Percentiles rank a stretch among this genome's conserved stretches.
Conservation (phyloP, 2,113 vertebrate genomes). For the Vulpes lagopus region DNA sequence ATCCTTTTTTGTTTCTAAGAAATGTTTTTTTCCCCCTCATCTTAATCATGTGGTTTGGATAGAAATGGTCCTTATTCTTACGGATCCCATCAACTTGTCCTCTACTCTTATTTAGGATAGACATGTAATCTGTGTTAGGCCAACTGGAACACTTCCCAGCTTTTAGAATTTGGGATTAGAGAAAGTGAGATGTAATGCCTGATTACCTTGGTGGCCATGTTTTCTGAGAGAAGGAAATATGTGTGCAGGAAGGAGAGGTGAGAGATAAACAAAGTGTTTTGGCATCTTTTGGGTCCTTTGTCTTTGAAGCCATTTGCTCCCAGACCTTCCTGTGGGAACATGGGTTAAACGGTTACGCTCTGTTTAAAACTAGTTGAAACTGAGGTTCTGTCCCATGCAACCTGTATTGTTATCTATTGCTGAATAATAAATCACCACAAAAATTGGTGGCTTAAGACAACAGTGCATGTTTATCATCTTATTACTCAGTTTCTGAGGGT, state of each 20-base stretch:
- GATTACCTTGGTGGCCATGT: neutral
- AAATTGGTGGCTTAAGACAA: neutral
- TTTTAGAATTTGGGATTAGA: neutral
- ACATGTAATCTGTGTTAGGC: neutral
- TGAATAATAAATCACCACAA: neutral
- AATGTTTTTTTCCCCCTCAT: neutral
- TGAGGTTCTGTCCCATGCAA: neutral
- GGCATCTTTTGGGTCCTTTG: neutral
- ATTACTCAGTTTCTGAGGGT: neutral
- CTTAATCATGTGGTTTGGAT: neutral
- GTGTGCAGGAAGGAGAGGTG: neutral
- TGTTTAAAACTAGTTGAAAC: neutral
- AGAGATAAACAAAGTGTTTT: neutral
- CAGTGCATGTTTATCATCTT: neutral
- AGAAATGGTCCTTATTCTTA: neutral
- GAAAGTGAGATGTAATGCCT: neutral
- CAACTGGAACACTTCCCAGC: neutral
- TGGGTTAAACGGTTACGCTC: neutral
- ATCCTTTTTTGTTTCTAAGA: neutral
- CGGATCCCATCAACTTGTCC: neutral
- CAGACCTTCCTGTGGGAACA: neutral
- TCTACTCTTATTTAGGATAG: neutral
- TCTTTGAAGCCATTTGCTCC: neutral
- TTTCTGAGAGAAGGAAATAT: neutral
- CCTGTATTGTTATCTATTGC: neutral